Base-by-base conservation (phyloP, 2,797 vertebrate genomes). In the Sebastes hubbsi region DNA sequence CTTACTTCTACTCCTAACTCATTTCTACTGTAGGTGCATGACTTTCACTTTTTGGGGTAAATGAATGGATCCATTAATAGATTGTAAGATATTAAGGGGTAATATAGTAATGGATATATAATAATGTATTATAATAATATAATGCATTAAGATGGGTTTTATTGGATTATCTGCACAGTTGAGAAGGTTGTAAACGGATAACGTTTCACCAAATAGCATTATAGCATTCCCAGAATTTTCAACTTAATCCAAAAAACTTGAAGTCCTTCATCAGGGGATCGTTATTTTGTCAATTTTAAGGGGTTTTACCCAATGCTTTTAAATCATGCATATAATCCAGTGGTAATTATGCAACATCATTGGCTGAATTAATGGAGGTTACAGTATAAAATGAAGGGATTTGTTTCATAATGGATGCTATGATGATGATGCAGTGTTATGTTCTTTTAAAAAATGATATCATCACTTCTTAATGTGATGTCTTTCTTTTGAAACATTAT, bases 391-490 rank as follows among this genome's bases (percentile, higher is more conserved):
- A 29, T 46, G 5, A 46, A 65, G 34, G 30, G 3, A 34, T 6
- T 34, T 4, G 22, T 69, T 54, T 56, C 16, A 8, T 59, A 46
- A 24, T 32, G 9, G 18, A 49, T 52, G n/a, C 14, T 25, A 56
- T 38, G 30, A 14, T 32, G 49, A 56, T 30, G 27, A 6, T 14
- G 46, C 11, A 59, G 24, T n/a, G 56, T 27, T 11, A 8, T 0
- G 30, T 30, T 27, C 0, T 10, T 56, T 58, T 1, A 36, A 20
- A 56, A 69, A 1, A 63, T n/a, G 0, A 14, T 61, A 16, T 24
- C 8, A 46, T 30, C 1, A 55, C 52, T 24, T 67, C 25, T 67
- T 49, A 49, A 25, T 32, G n/a, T 0, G 22, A 60, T 16, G 55
- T 18, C n/a, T 9, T 58, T 58, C 7, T 60, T 58, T 42, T 34